phyloP scores from a whole-genome alignment of 2,888 invertebrate genomes.

The Eledona agricola region DNA sequence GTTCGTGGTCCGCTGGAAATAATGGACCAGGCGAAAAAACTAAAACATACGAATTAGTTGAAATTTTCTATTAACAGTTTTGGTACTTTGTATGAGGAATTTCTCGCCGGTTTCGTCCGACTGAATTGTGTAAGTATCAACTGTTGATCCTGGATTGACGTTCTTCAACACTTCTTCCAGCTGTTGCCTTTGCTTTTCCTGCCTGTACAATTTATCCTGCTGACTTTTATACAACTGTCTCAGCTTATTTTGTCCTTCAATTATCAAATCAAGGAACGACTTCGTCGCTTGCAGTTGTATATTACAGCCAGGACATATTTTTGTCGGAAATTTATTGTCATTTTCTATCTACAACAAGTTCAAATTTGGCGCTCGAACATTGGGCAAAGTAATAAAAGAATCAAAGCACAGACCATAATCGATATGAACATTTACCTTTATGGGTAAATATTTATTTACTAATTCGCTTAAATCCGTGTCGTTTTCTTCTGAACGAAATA shows the following conservation, averaged over 20 bases:
- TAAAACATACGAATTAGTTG: slow-evolving; percentile 56
- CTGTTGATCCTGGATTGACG: slow-evolving; percentile 57
- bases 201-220: slow-evolving; percentile 59
- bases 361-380: slow-evolving; percentile 40
- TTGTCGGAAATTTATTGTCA: slow-evolving; percentile 75
- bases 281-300: slow-evolving; percentile 79
- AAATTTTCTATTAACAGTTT: slow-evolving; percentile 22
- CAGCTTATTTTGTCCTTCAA: slow-evolving; percentile 73
- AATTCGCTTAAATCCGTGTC: slow-evolving; percentile 70
- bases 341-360: slow-evolving; percentile 69
- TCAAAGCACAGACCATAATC: slow-evolving; percentile 17
- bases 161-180: slow-evolving; percentile 56
- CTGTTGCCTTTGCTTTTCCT: slow-evolving; percentile 57
- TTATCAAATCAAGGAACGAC: slow-evolving; percentile 76
- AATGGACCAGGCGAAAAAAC: slow-evolving; percentile 71
- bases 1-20: slow-evolving; percentile 72
- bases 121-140: slow-evolving; percentile 58
- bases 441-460: slow-evolving; percentile 77
- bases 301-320: slow-evolving; percentile 80
- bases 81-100: slow-evolving; percentile 67
- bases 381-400: slow-evolving; percentile 18
- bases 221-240: slow-evolving; percentile 64
- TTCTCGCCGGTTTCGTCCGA: slow-evolving; percentile 60
- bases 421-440: slow-evolving; percentile 68
- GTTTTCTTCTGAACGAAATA: slow-evolving; percentile 69